Evolutionary conservation across 2,888 invertebrate species (phyloP).

Genomic region (Taenaris catops): DNA sequence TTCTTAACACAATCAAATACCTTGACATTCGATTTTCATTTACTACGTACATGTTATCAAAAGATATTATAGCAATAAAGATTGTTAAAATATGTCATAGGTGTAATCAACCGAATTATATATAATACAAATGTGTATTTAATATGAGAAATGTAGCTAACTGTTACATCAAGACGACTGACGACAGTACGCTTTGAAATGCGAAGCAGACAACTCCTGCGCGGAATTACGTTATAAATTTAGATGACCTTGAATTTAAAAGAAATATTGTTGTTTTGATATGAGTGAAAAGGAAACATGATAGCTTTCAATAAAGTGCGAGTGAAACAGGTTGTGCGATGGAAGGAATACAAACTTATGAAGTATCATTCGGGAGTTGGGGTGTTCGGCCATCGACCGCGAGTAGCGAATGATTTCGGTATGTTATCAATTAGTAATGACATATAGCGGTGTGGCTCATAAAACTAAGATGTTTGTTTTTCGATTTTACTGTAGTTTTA

Average conservation of each 20-base stretch:
- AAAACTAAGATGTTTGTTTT: too few species aligned
- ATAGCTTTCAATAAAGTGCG: slow-evolving; percentile 43
- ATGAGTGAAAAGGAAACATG: slow-evolving; percentile 39
- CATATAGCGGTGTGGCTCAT: too few species aligned
- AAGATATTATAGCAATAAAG: neutral
- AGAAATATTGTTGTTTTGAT: slow-evolving; percentile 16
- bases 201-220: slow-evolving; percentile 45
- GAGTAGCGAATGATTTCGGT: slow-evolving; percentile 52
- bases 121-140: slow-evolving; percentile 22
- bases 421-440: slow-evolving; percentile 27
- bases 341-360: slow-evolving; percentile 42
- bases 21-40: too few species aligned
- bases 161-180: slow-evolving; percentile 23
- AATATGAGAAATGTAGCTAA: slow-evolving; percentile 23
- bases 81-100: too few species aligned
- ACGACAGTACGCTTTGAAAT: slow-evolving; percentile 37
- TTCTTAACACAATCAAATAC: too few species aligned
- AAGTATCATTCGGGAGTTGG: slow-evolving; percentile 78
- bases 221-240: slow-evolving; percentile 38
- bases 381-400: slow-evolving; percentile 81
- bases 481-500: too few species aligned
- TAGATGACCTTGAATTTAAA: slow-evolving; percentile 39
- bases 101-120: slow-evolving; percentile 7
- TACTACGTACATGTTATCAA: too few species aligned
- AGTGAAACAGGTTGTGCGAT: slow-evolving; percentile 44